Conservation (phyloP, 2,113 vertebrate species). For the Gopherus evgoodei region DNA sequence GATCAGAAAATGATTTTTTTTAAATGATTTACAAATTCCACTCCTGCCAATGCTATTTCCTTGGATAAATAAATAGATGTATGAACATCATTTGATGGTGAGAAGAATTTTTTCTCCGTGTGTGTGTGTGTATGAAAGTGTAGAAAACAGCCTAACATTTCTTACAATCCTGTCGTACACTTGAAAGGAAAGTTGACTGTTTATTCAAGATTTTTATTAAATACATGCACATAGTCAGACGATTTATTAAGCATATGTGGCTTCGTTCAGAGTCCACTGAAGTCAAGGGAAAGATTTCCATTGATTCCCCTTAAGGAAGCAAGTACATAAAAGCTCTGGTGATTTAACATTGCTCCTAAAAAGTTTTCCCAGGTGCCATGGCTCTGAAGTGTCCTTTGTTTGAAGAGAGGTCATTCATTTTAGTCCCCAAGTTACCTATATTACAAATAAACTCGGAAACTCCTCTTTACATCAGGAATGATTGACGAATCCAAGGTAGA, state of each 20-base stretch:
- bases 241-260: not conserved
- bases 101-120: not conserved
- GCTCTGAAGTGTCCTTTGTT: not conserved
- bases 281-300: not conserved
- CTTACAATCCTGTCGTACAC: not conserved
- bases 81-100: not conserved
- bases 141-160: not conserved
- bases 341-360: not conserved
- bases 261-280: not conserved
- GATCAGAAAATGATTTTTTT: not conserved
- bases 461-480: not conserved
- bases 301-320: not conserved
- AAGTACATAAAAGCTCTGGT: not conserved
- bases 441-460: not conserved
- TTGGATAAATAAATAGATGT: not conserved
- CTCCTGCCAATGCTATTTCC: not conserved
- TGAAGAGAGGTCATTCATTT: not conserved
- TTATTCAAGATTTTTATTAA: not conserved
- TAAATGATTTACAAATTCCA: not conserved
- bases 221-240: not conserved
- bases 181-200: not conserved
- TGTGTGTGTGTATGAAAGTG: not conserved
- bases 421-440: not conserved
- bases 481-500: not conserved
- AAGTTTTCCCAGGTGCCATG: not conserved